These are phyloP conservation scores for Cherax destructor DNA, from an alignment of 1,140 invertebrate species.

Conservation along the genomic window DNA sequence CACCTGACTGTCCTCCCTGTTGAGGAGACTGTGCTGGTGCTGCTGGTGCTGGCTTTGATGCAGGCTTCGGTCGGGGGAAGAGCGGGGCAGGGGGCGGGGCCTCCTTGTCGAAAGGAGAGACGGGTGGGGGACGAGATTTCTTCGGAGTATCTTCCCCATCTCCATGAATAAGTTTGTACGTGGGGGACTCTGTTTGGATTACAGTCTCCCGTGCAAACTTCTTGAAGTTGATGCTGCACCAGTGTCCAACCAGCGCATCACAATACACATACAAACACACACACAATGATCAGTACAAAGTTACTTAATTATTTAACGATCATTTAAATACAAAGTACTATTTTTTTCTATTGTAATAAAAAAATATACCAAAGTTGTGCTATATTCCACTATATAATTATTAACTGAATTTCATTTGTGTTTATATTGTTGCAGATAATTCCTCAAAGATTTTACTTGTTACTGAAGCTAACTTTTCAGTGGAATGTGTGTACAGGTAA, in stretches of 20 bases:
- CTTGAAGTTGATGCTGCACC: constrained; percentile 75
- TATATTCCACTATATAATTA: not conserved
- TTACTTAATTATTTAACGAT: constrained; percentile 1
- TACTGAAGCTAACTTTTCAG: not conserved
- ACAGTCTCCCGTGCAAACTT: constrained; percentile 72
- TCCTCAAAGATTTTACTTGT: not conserved
- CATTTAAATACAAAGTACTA: not conserved
- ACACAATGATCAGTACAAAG: constrained; percentile 13
- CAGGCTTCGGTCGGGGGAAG: constrained; percentile 42
- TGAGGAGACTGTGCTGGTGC: constrained; percentile 7
- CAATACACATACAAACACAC: constrained; percentile 35
- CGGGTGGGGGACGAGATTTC: constrained; percentile 50
- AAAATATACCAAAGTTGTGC: not conserved
- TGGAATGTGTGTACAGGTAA: no score
- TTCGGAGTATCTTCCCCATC: constrained; percentile 49
- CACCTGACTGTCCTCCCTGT: constrained; percentile 56
- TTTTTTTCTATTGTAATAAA: not conserved
- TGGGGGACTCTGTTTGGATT: constrained; percentile 69
- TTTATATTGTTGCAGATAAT: not conserved
- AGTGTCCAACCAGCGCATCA: constrained; percentile 19
- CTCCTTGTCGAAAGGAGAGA: constrained; percentile 41
- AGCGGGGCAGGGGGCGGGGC: constrained; percentile 43
- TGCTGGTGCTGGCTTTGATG: constrained; percentile 26
- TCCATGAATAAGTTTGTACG: constrained; percentile 72
- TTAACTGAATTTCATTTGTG: not conserved